Percentiles rank a stretch among this genome's conserved stretches.
Conservation (phyloP, 1,140 invertebrate genomes). For the Eupristina koningsbergeri region DNA sequence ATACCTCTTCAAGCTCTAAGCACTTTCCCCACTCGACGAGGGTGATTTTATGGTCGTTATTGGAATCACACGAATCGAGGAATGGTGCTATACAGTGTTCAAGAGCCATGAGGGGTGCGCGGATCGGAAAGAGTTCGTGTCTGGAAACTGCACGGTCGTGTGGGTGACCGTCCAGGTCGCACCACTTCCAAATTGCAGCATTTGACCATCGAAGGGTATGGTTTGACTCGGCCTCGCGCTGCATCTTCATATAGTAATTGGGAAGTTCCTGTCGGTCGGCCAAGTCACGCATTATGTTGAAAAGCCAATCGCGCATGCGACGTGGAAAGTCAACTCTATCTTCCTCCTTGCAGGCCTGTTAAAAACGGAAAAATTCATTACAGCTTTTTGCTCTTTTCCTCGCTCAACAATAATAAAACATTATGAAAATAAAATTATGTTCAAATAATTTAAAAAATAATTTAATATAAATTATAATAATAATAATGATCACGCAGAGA, state of each 20-base stretch:
- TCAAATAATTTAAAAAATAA: no score
- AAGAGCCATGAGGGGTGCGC: constrained; percentile 91
- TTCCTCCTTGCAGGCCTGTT: constrained; percentile 83
- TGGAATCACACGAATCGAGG: constrained; percentile 88
- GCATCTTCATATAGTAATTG: constrained; percentile 88
- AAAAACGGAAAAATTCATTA: background rate
- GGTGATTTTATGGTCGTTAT: constrained; percentile 91
- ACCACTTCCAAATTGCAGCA: constrained; percentile 97
- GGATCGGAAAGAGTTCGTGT: constrained; percentile 95
- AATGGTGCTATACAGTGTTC: constrained; percentile 97
- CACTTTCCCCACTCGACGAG: constrained; percentile 94
- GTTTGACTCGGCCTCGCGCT: constrained; percentile 90
- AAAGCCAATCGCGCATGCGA: constrained; percentile 96
- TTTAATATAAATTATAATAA: no score
- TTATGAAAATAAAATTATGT: no score
- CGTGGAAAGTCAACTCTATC: constrained; percentile 93
- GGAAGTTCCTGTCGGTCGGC: constrained; percentile 90
- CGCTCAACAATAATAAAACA: no score
- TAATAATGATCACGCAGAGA: no score
- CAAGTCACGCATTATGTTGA: constrained; percentile 95
- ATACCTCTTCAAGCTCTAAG: constrained; percentile 86
- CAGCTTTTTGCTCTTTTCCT: no score
- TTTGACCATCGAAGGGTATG: constrained; percentile 88
- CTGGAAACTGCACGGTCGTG: constrained; percentile 90
- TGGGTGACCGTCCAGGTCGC: constrained; percentile 91